Percentiles rank a stretch among this genome's conserved stretches.
These are phyloP conservation scores for Drosophila serrata DNA, from an alignment of 1,140 invertebrate genomes.

Conservation along the genomic window DNA sequence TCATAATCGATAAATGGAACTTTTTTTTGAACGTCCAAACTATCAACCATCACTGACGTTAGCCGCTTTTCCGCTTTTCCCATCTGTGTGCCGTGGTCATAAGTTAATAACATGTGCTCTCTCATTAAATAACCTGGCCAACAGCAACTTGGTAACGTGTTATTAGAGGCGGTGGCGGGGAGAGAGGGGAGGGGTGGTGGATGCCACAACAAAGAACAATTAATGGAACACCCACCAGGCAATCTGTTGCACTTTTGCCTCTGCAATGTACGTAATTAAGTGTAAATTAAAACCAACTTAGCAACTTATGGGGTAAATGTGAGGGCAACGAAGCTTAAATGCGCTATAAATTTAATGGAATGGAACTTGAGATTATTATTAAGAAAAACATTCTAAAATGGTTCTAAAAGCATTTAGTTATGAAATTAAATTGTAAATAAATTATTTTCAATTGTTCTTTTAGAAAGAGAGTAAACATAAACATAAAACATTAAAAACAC, in stretches of 20 bases:
- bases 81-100: conserved; percentile 26
- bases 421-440: background rate
- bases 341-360: background rate
- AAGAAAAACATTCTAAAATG: too few species aligned
- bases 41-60: background rate
- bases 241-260: conserved; percentile 54
- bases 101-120: conserved; percentile 56
- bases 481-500: too few species aligned
- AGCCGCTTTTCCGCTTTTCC: background rate
- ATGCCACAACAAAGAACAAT: conserved; percentile 45
- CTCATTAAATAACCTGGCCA: conserved; percentile 49
- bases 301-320: conserved; percentile 9
- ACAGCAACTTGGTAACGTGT: conserved; percentile 24
- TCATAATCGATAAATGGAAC: conserved; percentile 40
- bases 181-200: background rate
- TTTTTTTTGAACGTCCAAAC: conserved; percentile 32
- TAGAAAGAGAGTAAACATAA: too few species aligned
- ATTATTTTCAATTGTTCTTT: background rate
- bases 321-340: conserved; percentile 5
- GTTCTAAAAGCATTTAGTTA: background rate
- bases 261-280: conserved; percentile 54
- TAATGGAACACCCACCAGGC: conserved; percentile 55
- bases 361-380: rapidly evolving
- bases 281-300: conserved; percentile 64
- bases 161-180: background rate